A percentile compares a stretch with the other conserved stretches of the same genome.
These are phyloP conservation scores for Mamestra configurata DNA, from an alignment of 1,140 invertebrate genomes.

Conservation along the genomic window DNA sequence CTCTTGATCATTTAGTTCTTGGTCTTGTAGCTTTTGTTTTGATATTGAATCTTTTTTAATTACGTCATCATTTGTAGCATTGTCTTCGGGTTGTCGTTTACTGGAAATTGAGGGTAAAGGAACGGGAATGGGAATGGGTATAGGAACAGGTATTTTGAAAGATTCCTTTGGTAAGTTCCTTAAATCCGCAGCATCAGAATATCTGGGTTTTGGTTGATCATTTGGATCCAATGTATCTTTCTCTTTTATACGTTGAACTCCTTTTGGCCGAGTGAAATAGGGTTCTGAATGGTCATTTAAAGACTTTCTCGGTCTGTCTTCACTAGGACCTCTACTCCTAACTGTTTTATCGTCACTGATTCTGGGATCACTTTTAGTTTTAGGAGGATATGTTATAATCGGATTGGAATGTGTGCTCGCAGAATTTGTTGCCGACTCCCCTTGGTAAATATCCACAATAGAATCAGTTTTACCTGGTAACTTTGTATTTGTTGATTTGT, in stretches of 20 bases:
- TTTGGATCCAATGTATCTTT: neutral
- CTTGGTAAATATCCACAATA: slow-evolving; percentile 43
- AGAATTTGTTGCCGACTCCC: slow-evolving; percentile 45
- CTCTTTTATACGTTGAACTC: slow-evolving; percentile 28
- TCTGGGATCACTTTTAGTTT: slow-evolving; percentile 47
- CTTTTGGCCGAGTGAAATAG: slow-evolving; percentile 67
- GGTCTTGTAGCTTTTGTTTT: neutral
- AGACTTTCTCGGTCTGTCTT: slow-evolving; percentile 59
- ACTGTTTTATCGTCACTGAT: slow-evolving; percentile 52
- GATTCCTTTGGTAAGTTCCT: neutral
- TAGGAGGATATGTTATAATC: slow-evolving; percentile 72
- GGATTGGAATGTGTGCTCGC: slow-evolving; percentile 60
- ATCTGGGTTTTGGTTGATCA: slow-evolving; percentile 13
- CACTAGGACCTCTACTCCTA: slow-evolving; percentile 53
- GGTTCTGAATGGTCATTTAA: slow-evolving; percentile 59
- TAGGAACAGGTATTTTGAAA: neutral
- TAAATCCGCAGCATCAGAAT: neutral
- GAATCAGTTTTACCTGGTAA: neutral
- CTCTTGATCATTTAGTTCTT: no score
- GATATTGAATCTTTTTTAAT: no score
- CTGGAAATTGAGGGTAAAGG: neutral
- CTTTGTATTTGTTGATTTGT: slow-evolving; percentile 11
- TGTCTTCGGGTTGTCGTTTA: neutral
- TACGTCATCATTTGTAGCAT: neutral
- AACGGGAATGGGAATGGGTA: slow-evolving; percentile 5